Evolutionary conservation across 2,797 vertebrate genomes (phyloP).

Genomic region (Uromys caudimaculatus): DNA sequence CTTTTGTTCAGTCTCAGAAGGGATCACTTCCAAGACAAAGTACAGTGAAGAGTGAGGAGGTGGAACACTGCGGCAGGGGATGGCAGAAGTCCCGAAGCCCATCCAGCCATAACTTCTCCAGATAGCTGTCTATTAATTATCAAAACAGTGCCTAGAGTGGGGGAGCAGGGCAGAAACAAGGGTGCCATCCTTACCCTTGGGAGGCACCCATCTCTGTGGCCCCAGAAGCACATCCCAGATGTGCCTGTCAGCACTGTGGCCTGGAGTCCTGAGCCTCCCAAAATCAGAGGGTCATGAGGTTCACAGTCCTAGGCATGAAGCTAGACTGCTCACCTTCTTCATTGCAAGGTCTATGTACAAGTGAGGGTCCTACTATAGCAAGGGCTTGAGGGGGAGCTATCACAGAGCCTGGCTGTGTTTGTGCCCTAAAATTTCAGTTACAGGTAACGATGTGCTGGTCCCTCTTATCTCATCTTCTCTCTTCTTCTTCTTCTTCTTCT

Average conservation of each 20-base stretch:
- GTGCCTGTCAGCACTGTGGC: constrained; percentile 40
- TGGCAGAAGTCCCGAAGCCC: neutral
- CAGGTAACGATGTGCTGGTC: neutral
- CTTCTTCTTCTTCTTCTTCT: too few species aligned
- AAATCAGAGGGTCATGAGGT: neutral
- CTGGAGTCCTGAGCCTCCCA: neutral
- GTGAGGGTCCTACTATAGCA: neutral
- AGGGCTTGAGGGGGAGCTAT: neutral
- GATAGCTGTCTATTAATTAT: neutral
- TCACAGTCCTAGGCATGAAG: neutral
- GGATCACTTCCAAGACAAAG: neutral
- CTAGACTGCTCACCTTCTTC: neutral
- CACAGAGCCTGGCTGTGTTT: neutral
- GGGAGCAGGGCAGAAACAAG: neutral
- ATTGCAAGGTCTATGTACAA: neutral
- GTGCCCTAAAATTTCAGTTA: neutral
- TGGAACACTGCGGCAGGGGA: neutral
- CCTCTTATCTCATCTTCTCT: neutral
- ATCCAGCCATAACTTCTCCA: neutral
- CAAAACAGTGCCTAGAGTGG: neutral
- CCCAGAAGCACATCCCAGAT: neutral
- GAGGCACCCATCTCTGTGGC: neutral
- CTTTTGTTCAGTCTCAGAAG: neutral
- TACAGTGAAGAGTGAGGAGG: neutral
- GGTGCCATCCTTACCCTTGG: neutral